A percentile compares a stretch with the other conserved stretches of the same genome.
Conservation (phyloP, 2,113 vertebrate species). For the Pseudolaguvia tuberculata region DNA sequence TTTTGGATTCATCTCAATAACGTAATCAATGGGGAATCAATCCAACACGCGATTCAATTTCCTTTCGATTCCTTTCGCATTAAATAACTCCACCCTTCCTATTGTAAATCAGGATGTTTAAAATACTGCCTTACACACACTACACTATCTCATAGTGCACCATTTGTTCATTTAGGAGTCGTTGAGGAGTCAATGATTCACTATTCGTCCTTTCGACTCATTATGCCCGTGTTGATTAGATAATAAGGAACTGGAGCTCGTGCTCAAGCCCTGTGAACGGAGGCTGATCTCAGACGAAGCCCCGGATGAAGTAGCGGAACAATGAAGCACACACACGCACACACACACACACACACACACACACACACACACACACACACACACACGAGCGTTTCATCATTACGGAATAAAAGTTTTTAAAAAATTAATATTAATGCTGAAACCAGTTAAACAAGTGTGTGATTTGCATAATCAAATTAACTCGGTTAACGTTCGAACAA, state of each 20-base stretch:
- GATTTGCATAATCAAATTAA: conserved; percentile 8
- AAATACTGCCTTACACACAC: background rate
- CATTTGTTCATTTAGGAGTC: background rate
- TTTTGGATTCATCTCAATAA: too few species aligned
- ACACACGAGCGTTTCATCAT: background rate
- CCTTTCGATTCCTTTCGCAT: too few species aligned
- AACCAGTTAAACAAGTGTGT: background rate
- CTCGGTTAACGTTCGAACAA: background rate
- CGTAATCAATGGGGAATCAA: too few species aligned
- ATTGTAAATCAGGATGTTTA: background rate
- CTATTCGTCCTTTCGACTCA: too few species aligned
- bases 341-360: background rate
- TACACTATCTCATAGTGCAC: too few species aligned
- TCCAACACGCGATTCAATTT: too few species aligned
- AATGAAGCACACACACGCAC: background rate
- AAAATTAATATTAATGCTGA: too few species aligned
- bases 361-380: too few species aligned
- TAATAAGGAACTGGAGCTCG: background rate
- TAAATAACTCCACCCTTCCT: too few species aligned
- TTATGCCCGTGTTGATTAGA: too few species aligned
- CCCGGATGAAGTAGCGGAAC: conserved; percentile 8
- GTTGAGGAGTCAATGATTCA: background rate
- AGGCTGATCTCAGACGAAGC: conserved; percentile 1
- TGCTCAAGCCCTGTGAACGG: background rate
- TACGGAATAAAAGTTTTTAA: background rate